Conservation (phyloP, 2,888 invertebrate species). For the Chloroclystis v-ata region DNA sequence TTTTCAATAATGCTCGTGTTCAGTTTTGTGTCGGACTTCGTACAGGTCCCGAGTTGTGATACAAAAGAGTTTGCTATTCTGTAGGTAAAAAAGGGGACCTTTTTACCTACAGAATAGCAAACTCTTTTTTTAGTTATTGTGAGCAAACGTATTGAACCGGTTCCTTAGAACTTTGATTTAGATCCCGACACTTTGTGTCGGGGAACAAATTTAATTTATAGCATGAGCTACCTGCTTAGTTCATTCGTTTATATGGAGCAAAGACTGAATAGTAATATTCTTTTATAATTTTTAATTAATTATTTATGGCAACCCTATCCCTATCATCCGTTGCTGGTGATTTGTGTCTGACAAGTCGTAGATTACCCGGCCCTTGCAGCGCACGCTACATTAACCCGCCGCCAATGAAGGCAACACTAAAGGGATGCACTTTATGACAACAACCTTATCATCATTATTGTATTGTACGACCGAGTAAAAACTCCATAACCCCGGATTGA, state of each 20-base stretch:
- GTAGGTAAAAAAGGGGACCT: neutral
- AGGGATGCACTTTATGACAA: conserved; percentile 29
- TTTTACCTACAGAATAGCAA: no score
- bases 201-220: no score
- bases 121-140: neutral
- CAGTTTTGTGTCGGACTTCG: conserved; percentile 28
- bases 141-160: neutral
- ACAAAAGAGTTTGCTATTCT: conserved; percentile 10
- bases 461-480: conserved; percentile 36
- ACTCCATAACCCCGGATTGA: conserved; percentile 43
- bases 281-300: no score
- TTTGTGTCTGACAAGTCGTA: conserved; percentile 29
- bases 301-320: conserved; percentile 8
- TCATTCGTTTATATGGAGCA: no score
- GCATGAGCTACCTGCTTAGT: neutral
- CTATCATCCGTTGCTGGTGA: conserved; percentile 20
- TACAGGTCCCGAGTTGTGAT: conserved; percentile 9
- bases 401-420: conserved; percentile 23
- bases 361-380: conserved; percentile 27
- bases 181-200: neutral
- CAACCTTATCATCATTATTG: conserved; percentile 32
- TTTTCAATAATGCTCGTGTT: conserved; percentile 29
- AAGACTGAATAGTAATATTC: no score
- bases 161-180: neutral
- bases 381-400: conserved; percentile 27